Evolutionary conservation across 2,888 invertebrate genomes (phyloP), one percentile per base, ranked within the genome.

Genomic region (Dendrolimus houi): DNA sequence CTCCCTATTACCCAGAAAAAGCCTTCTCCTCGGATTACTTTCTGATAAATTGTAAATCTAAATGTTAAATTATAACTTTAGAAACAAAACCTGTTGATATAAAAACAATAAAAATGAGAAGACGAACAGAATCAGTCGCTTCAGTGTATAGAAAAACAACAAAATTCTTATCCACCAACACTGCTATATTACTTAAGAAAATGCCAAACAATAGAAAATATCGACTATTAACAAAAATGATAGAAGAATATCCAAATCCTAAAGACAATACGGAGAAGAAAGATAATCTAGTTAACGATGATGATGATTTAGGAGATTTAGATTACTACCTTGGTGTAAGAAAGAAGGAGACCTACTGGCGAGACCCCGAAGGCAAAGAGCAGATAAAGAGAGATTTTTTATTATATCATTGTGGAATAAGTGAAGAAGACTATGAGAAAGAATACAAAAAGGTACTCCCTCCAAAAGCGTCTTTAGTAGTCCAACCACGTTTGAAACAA

Each of bases 111-210:
- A 14, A 77, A 61, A 77, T 87, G 68, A 81, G 78, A 69, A 72
- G 75, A 13, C 75, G 89, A 62, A 74, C 84, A 54, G 87, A 88
- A 64, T 89, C 89, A 0, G 85, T 90, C 6, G 85, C 87, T 6
- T 81, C 84, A 1, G 88, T 85, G 1, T 90, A 83, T 55, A 82
- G 79, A 57, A 87, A 82, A 69, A 90, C 90, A n/a, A 87, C 90
- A 0, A 89, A 85, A 65, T 90, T 89, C 58, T 57, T 89, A 1
- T 70, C 84, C 8, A 67, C 79, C 0, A 89, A 89, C 59, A 88
- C 87, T 0, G 74, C 79, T 0, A 83, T 77, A 60, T 72, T 89
- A 53, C 65, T 88, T 1, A 89, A 83, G 61, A 89, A 79, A 64
- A 79, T 80, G 62, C 78, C 85, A 0, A 84, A 86, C 55, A 56